These are phyloP conservation scores for Euwallacea fornicatus DNA, from an alignment of 1,140 invertebrate species.

Conservation along the genomic window DNA sequence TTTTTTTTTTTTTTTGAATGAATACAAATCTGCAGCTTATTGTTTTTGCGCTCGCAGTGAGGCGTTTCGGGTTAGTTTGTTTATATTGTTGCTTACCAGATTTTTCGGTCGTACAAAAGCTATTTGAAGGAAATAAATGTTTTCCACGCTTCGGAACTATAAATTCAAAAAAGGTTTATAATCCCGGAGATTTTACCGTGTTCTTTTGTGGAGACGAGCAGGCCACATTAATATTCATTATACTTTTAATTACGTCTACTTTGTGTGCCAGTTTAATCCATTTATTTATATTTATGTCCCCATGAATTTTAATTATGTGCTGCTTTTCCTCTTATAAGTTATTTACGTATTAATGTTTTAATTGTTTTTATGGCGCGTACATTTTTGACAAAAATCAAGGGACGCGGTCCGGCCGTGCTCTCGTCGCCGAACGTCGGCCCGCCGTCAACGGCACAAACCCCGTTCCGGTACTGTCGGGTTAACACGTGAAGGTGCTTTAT, in stretches of 20 bases:
- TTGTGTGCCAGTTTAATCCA: constrained; percentile 50
- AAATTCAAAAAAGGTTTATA: constrained; percentile 38
- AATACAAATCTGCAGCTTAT: no score
- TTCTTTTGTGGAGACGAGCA: constrained; percentile 43
- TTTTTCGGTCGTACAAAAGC: no score
- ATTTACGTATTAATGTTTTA: constrained; percentile 38
- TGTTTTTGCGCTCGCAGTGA: no score
- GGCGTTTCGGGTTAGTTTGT: no score
- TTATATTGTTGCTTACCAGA: no score
- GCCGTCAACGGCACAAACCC: no score
- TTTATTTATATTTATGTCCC: constrained; percentile 52
- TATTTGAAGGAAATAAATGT: no score
- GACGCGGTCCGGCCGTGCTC: no score
- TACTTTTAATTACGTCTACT: constrained; percentile 51
- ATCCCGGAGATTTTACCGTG: constrained; percentile 31
- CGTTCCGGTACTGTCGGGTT: no score
- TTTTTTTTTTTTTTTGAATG: no score
- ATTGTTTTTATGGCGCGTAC: constrained; percentile 10
- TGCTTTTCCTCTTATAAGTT: constrained; percentile 33
- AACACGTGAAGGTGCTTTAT: not conserved
- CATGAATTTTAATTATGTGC: constrained; percentile 50
- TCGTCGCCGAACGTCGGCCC: no score
- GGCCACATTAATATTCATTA: constrained; percentile 50
- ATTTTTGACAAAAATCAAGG: no score
- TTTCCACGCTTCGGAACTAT: constrained; percentile 22